Evolutionary conservation across 2,888 invertebrate species (phyloP), one percentile per base, ranked within the genome.

Genomic region (Augochlorella aurata): DNA sequence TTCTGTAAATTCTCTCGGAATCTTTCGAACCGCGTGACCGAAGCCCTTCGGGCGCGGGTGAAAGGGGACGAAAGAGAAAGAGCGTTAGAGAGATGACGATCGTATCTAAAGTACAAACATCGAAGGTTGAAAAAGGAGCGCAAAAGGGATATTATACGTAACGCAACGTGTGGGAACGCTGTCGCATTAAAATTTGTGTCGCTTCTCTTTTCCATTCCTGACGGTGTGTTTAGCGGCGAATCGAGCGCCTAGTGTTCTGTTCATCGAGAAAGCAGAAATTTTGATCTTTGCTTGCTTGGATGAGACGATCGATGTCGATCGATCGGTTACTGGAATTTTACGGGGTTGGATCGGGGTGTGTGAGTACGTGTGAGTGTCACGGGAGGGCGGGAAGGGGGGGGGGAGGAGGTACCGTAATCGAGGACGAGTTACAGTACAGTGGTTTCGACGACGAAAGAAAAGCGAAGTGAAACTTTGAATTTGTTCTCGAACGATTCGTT

Each of bases 101-200:
- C 54, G 81, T 66, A 70, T 78, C 81, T 77, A 72, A 82, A 79
- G 69, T 87, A 87, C 70, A 85, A 82, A 87, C 82, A 74, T 87
- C 58, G 49, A 79, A 74, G 67, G 52, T 65, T 75, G 50, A 69
- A 77, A 78, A 74, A 29, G 76, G 74, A 61, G 78, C 47, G 79
- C 54, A 74, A 70, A 70, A 77, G 75, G 52, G 38, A 54, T 72
- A 68, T 67, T 81, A 58, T 38, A 75, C 78, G 75, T 72, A 77
- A 79, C 63, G 63, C 70, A 85, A 66, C 74, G 82, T 71, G 80
- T 74, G 75, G 74, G 52, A 65, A 81, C 73, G 78, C 65, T 80
- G 78, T 69, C 66, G 75, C 70, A 78, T 70, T 75, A 52, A 61
- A 49, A 63, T 63, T 63, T 69, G 83, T 81, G 45, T 50, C 21